phyloP scores from a whole-genome alignment of 2,797 vertebrate genomes.

The Enteromius radiatus region DNA sequence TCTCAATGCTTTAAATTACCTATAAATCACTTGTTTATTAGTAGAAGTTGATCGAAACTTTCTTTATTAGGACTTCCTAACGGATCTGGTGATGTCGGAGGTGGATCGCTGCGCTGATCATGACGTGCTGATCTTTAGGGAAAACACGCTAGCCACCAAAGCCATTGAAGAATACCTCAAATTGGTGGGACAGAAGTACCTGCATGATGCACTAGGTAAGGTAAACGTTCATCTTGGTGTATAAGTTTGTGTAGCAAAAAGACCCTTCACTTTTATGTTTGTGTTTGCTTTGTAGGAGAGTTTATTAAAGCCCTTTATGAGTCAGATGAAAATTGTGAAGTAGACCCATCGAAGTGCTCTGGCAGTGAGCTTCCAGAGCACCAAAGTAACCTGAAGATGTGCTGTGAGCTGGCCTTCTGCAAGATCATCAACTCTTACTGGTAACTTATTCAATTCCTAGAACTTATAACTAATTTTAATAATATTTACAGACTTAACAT shows the following conservation, averaged over 20 bases:
- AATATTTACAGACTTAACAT: not conserved
- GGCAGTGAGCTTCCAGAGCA: slow-evolving; percentile 85
- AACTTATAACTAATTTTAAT: not conserved
- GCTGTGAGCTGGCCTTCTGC: slow-evolving; percentile 96
- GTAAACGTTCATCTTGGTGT: not conserved
- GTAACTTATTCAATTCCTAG: slow-evolving; percentile 67
- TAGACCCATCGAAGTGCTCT: slow-evolving; percentile 90
- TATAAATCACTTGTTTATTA: not conserved
- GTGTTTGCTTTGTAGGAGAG: slow-evolving; percentile 79
- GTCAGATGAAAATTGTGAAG: slow-evolving; percentile 97
- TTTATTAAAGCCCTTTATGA: slow-evolving; percentile 96
- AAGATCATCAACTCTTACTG: slow-evolving; percentile 99
- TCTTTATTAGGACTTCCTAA: slow-evolving; percentile 89
- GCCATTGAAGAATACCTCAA: slow-evolving; percentile 97
- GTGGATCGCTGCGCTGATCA: slow-evolving; percentile 96
- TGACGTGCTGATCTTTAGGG: slow-evolving; percentile 95
- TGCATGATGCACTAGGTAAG: slow-evolving; percentile 94
- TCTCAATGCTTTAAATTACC: not conserved
- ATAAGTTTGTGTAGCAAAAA: not conserved
- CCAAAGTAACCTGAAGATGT: slow-evolving; percentile 97
- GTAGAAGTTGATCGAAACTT: not conserved
- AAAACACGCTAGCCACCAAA: slow-evolving; percentile 97
- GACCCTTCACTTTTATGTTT: not conserved
- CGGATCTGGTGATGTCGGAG: slow-evolving; percentile 96
- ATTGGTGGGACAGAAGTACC: slow-evolving; percentile 94